A percentile compares a stretch with the other conserved stretches of the same genome.
phyloP scores from a whole-genome alignment of 1,140 invertebrate species.

The Holotrichia oblita region DNA sequence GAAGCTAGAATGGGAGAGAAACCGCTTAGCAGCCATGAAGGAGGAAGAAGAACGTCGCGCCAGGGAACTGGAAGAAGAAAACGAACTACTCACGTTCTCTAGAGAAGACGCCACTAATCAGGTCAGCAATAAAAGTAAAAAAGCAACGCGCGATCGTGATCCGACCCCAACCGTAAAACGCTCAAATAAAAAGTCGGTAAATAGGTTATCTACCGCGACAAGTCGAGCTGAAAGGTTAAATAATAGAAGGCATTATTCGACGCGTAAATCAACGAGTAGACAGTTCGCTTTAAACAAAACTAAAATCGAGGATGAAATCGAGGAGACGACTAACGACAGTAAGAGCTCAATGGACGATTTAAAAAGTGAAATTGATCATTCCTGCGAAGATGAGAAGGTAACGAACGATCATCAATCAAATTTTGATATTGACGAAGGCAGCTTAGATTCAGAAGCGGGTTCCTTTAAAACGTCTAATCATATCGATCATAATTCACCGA shows the following conservation, averaged over 20 bases:
- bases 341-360: constrained; percentile 1
- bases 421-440: constrained; percentile 43
- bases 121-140: constrained; percentile 72
- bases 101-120: constrained; percentile 81
- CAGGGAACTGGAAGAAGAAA: constrained; percentile 68
- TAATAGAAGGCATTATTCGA: constrained; percentile 11
- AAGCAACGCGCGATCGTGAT: constrained; percentile 42
- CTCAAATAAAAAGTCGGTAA: background rate
- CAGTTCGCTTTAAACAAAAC: background rate
- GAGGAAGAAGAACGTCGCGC: no score
- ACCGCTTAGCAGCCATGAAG: constrained; percentile 76
- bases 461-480: constrained; percentile 58
- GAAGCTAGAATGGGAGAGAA: constrained; percentile 94
- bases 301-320: constrained; percentile 30
- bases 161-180: background rate
- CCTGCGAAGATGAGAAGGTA: background rate
- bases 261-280: background rate
- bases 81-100: constrained; percentile 74
- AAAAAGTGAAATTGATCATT: constrained; percentile 34
- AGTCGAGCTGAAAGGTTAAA: background rate
- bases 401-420: background rate
- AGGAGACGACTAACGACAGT: constrained; percentile 20
- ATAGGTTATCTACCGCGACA: background rate
- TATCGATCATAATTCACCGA: constrained; percentile 70
- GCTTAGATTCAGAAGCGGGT: constrained; percentile 56